A percentile compares a stretch with the other conserved stretches of the same genome.
Conservation (phyloP, 2,888 invertebrate genomes). For the Lycia hirtaria region DNA sequence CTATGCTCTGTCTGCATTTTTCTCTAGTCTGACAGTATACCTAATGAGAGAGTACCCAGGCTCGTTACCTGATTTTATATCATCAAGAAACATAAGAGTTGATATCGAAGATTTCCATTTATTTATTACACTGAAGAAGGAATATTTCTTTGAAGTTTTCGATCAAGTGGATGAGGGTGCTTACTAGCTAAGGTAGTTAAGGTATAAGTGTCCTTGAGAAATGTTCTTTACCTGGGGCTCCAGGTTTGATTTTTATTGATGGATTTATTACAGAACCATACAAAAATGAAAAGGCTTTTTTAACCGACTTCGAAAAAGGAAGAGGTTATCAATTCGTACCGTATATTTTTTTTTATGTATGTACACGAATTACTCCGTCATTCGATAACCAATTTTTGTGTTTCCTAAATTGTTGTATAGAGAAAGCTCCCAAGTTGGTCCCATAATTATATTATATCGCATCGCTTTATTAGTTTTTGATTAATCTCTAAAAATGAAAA, state of each 20-base stretch:
- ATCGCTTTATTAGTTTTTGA: too few relatives aligned
- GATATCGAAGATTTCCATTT: conserved; percentile 18
- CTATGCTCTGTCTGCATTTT: too few relatives aligned
- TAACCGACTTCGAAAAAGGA: too few relatives aligned
- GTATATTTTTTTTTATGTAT: too few relatives aligned
- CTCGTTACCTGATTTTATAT: conserved; percentile 12
- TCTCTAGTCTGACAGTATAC: too few relatives aligned
- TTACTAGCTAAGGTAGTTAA: conserved; percentile 8
- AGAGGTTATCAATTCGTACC: too few relatives aligned
- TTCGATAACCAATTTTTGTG: too few relatives aligned
- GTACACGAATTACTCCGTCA: too few relatives aligned
- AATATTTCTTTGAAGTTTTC: conserved; percentile 20
- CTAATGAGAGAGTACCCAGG: neutral
- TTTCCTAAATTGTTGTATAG: too few relatives aligned
- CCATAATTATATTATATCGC: too few relatives aligned
- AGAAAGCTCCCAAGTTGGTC: too few relatives aligned
- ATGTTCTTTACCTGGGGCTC: neutral
- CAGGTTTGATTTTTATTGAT: neutral
- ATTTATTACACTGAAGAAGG: conserved; percentile 18
- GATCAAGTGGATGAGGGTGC: conserved; percentile 24
- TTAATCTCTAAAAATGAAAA: too few relatives aligned
- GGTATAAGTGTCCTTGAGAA: conserved; percentile 22
- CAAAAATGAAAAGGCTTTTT: neutral
- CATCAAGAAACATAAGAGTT: conserved; percentile 14
- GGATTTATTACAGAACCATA: neutral